A percentile compares a stretch with the other conserved stretches of the same genome.
Evolutionary conservation across 2,888 invertebrate species (phyloP).

Genomic region (Clivina fossor): DNA sequence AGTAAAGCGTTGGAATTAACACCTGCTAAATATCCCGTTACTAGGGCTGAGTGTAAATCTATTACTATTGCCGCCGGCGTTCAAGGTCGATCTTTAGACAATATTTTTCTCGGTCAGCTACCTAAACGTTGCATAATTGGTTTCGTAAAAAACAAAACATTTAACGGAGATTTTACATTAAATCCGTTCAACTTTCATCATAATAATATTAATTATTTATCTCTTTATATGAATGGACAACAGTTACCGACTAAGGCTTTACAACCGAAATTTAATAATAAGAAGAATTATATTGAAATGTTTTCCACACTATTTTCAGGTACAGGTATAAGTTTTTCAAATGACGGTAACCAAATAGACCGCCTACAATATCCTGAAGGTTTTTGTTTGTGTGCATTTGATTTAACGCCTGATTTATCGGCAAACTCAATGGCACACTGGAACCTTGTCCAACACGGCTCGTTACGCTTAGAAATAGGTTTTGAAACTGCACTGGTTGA

Average conservation of each 20-base stretch:
- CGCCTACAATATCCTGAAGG: conserved; percentile 36
- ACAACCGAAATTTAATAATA: conserved; percentile 36
- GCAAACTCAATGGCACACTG: conserved; percentile 37
- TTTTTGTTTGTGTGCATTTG: conserved; percentile 41
- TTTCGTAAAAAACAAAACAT: conserved; percentile 41
- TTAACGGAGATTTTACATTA: conserved; percentile 34
- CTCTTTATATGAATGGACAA: conserved; percentile 38
- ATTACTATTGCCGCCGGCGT: conserved; percentile 39
- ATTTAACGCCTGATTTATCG: conserved; percentile 42
- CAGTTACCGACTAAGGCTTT: conserved; percentile 39
- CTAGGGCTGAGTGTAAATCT: no score
- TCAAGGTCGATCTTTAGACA: conserved; percentile 43
- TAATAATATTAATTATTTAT: conserved; percentile 35
- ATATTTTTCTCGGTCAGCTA: conserved; percentile 44
- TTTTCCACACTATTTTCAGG: conserved; percentile 42
- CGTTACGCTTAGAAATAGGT: conserved; percentile 40
- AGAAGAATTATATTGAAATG: conserved; percentile 37
- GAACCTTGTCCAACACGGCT: conserved; percentile 38
- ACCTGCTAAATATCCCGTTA: no score
- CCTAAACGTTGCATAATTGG: conserved; percentile 45
- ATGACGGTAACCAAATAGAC: conserved; percentile 37
- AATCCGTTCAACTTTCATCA: conserved; percentile 38
- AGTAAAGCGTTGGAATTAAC: no score
- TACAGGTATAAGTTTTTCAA: conserved; percentile 38
- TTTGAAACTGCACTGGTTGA: no score